Percentiles rank a stretch among this genome's conserved stretches.
phyloP scores from a whole-genome alignment of 2,888 invertebrate genomes.

The Hypomecis atomaria region DNA sequence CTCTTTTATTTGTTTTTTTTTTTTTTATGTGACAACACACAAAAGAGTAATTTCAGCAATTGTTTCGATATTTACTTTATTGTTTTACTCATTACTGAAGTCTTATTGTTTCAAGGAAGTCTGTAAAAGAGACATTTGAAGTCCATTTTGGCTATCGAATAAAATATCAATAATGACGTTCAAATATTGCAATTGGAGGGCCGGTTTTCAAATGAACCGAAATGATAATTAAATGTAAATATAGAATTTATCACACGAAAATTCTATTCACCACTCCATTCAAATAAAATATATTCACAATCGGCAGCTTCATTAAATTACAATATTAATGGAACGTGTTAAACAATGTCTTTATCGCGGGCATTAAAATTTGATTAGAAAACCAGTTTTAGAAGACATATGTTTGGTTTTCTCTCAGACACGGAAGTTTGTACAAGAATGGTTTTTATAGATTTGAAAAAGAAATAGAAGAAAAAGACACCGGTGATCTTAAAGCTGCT shows the following conservation, averaged over 20 bases:
- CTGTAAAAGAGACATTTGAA: neutral
- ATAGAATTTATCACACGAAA: conserved; percentile 8
- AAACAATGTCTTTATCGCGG: conserved; percentile 1
- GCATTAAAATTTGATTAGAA: conserved; percentile 10
- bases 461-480: too few species aligned
- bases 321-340: conserved; percentile 8
- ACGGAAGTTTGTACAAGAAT: conserved; percentile 17
- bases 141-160: neutral
- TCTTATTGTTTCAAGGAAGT: too few species aligned
- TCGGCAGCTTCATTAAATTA: conserved; percentile 11
- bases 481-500: too few species aligned
- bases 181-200: neutral
- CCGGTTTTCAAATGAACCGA: conserved; percentile 2
- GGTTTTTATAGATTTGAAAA: neutral
- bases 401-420: neutral
- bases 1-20: too few species aligned
- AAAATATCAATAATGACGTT: neutral
- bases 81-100: too few species aligned
- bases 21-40: too few species aligned
- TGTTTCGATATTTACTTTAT: too few species aligned
- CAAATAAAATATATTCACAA: neutral
- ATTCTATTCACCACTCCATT: neutral
- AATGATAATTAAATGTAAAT: conserved; percentile 5
- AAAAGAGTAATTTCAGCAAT: too few species aligned
- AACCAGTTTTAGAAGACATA: conserved; percentile 11